Evolutionary conservation across 2,797 vertebrate genomes (phyloP).

Genomic region (Myripristis murdjan): DNA sequence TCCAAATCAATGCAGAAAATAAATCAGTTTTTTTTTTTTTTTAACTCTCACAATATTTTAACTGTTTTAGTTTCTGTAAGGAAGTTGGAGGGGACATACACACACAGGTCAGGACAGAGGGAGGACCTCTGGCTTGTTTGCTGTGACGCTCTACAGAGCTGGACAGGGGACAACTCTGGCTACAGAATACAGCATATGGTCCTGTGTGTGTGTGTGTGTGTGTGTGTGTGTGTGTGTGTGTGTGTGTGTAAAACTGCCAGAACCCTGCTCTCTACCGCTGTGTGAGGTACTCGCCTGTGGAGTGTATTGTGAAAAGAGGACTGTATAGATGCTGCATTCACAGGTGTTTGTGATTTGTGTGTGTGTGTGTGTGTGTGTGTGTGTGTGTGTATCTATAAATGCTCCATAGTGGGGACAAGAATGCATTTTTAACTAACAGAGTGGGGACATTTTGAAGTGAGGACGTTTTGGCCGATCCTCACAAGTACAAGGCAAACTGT

Average conservation of each 20-base stretch:
- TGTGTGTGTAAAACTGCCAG: constrained; percentile 42
- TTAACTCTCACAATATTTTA: too few relatives aligned
- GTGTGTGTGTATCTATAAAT: too few relatives aligned
- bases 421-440: too few relatives aligned
- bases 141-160: constrained; percentile 54
- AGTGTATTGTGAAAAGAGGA: constrained; percentile 18
- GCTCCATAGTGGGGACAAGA: too few relatives aligned
- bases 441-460: too few relatives aligned
- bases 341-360: not conserved
- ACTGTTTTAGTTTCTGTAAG: too few relatives aligned
- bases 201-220: constrained; percentile 42
- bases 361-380: too few relatives aligned
- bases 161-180: constrained; percentile 40
- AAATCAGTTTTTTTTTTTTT: too few relatives aligned
- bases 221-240: constrained; percentile 8
- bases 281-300: constrained; percentile 38
- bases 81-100: not conserved
- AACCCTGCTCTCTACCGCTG: constrained; percentile 30
- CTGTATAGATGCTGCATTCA: not conserved
- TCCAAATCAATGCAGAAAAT: too few relatives aligned
- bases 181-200: constrained; percentile 62
- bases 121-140: constrained; percentile 66
- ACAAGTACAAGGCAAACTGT: too few relatives aligned
- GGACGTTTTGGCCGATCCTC: too few relatives aligned
- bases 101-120: constrained; percentile 26